Evolutionary conservation across 2,113 vertebrate genomes (phyloP), one percentile per base, ranked within the genome.

Genomic region (Oncorhynchus tshawytscha): DNA sequence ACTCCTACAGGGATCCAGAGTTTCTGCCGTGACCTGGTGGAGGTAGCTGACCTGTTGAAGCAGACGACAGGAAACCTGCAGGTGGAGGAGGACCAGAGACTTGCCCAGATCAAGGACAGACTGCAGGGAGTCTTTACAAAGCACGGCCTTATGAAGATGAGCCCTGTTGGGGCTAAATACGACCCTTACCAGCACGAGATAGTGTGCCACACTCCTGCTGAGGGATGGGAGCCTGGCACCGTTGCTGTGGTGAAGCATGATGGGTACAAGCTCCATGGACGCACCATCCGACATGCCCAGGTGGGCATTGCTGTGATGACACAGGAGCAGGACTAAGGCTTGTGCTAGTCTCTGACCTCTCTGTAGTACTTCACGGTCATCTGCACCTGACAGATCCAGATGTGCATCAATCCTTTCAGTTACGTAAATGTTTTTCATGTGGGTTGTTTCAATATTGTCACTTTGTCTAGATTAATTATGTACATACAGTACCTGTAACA

Each of bases 181-280:
- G 95, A 96, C 79, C 95, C 95, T 0, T 95, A 96, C 3, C 91
- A 95, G 57, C 96, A 97, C 27, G 93, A 96, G 88, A 93, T 96
- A 49, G 88, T 95, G 59, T 94, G 93, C 80, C 96, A 95, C 1
- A 94, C 95, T 31, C 94, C 94, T 0, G 93, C 94, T 0, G 92
- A 92, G 67, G 94, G 92, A 15, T 71, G 92, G n/a, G 91, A 92
- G 84, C 94, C 94, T 0, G 95, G 95, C 87, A 94, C 91, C 0
- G 86, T 97, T 73, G 94, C 95, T 0, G 82, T 94, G 67, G 94
- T 97, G 11, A 92, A 91, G 25, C 93, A 94, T 81, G 92, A 96
- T 71, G 96, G 96, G 69, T 97, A 97, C 80, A 95, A 92, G 77
- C 94, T 97, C 22, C 96, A 96, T 0, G 95, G 95, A 15, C 94